Conservation (phyloP, 2,113 vertebrate species). For the Malurus melanocephalus region DNA sequence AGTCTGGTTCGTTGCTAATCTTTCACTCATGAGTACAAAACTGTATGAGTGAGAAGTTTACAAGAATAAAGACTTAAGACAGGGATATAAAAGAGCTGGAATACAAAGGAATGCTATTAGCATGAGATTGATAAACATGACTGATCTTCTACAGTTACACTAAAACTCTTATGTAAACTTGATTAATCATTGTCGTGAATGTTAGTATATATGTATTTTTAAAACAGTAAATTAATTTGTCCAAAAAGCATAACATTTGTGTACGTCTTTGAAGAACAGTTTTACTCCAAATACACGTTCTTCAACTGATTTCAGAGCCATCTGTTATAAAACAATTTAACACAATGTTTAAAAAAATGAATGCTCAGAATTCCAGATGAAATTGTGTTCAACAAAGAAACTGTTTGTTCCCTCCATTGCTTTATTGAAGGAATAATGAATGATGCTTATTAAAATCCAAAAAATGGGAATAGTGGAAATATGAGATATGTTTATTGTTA, state of each 20-base stretch:
- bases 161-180: slow-evolving; percentile 3
- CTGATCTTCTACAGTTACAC: not conserved
- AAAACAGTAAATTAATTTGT: not conserved
- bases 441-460: not conserved
- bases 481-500: not conserved
- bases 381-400: not conserved
- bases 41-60: not conserved
- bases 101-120: slow-evolving; percentile 14
- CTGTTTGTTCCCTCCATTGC: not conserved
- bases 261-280: not conserved
- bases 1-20: not conserved
- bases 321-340: not conserved
- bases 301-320: not conserved
- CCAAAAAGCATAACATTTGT: not conserved
- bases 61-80: not conserved
- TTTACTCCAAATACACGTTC: not conserved
- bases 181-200: slow-evolving; percentile 19
- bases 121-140: not conserved
- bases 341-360: not conserved
- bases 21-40: not conserved
- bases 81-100: not conserved
- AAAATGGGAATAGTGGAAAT: not conserved
- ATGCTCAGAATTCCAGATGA: not conserved
- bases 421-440: not conserved
- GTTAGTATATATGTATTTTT: not conserved